Conservation (phyloP, 1,140 invertebrate genomes). For the Caerostris extrusa region DNA sequence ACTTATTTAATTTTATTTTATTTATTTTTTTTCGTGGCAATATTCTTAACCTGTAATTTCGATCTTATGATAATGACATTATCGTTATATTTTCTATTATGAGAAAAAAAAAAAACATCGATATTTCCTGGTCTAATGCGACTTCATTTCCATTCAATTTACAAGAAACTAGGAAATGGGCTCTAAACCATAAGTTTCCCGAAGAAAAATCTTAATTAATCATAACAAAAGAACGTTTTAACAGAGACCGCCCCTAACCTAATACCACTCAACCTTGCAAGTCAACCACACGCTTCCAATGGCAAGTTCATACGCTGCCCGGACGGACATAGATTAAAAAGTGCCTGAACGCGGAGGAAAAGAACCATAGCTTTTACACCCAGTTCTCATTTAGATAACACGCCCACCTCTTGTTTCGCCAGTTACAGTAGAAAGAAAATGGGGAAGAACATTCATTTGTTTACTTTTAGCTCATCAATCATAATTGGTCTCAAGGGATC, state of each 20-base stretch:
- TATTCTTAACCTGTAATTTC: too few relatives aligned
- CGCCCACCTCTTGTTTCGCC: conserved; percentile 61
- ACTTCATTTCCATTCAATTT: background rate
- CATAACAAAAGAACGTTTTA: background rate
- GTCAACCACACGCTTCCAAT: too few relatives aligned
- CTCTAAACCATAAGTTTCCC: background rate
- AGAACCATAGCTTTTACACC: conserved; percentile 36
- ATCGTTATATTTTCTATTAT: background rate
- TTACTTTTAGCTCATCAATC: conserved; percentile 69
- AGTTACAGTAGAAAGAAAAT: conserved; percentile 51
- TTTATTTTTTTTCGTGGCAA: too few relatives aligned
- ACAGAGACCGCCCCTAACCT: background rate
- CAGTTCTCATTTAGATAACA: conserved; percentile 67
- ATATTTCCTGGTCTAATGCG: background rate
- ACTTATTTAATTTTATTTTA: too few relatives aligned
- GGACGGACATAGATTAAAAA: conserved; percentile 41
- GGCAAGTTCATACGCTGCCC: background rate
- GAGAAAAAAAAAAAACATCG: background rate
- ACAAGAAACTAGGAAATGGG: background rate
- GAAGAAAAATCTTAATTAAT: conserved; percentile 37
- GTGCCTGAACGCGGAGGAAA: background rate
- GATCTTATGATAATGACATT: too few relatives aligned
- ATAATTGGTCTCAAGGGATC: conserved; percentile 56
- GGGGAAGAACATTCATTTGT: conserved; percentile 8
- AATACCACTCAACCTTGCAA: conserved; percentile 41